phyloP scores from a whole-genome alignment of 2,888 invertebrate species.

The Enchytraeus crypticus region DNA sequence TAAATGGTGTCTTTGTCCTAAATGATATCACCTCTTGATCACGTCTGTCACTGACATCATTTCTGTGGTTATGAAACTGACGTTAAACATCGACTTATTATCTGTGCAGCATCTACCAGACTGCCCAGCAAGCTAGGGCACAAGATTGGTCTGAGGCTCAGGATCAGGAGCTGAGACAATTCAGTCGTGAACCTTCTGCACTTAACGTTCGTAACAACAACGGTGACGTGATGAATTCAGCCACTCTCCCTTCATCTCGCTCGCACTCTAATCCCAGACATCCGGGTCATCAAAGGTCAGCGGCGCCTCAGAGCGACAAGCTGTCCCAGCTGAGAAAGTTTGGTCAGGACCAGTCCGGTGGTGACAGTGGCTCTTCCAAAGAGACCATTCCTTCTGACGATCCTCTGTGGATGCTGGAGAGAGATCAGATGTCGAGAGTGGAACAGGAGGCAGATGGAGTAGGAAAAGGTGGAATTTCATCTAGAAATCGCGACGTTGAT shows the following conservation, averaged over 20 bases:
- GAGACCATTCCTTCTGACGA: neutral
- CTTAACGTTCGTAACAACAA: neutral
- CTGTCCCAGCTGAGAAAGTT: neutral
- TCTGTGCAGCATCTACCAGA: neutral
- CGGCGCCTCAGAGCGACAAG: neutral
- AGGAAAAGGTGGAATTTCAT: neutral
- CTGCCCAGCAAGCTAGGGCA: neutral
- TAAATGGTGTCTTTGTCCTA: too few relatives aligned
- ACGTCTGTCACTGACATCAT: too few relatives aligned
- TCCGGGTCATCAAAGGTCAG: neutral
- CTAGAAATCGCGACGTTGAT: too few relatives aligned
- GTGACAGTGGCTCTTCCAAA: neutral
- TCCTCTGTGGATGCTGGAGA: neutral
- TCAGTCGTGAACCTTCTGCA: conserved; percentile 27
- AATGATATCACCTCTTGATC: too few relatives aligned
- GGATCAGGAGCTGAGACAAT: conserved; percentile 23
- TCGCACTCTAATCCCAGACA: too few relatives aligned
- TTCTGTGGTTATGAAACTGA: too few relatives aligned
- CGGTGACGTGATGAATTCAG: neutral
- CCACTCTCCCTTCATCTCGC: neutral
- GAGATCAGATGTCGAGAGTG: neutral
- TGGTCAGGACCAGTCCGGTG: neutral
- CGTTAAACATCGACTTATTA: too few relatives aligned
- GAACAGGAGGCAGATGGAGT: neutral
- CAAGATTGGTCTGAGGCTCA: neutral